phyloP scores from a whole-genome alignment of 2,888 invertebrate genomes.

The Catocala sponsa region DNA sequence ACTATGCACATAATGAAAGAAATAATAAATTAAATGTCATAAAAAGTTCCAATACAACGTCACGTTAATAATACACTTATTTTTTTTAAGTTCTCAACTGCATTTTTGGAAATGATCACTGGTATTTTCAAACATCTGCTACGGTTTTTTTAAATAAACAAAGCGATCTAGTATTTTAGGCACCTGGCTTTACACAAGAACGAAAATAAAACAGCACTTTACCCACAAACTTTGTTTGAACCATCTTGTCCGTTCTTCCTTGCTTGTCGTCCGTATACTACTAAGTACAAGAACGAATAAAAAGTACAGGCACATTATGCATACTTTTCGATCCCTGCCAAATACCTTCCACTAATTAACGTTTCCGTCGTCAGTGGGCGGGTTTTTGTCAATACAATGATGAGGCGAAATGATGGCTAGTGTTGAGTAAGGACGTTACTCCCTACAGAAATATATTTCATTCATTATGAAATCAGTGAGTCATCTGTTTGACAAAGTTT shows the following conservation, averaged over 20 bases:
- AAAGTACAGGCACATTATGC: slow-evolving; percentile 69
- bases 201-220: slow-evolving; percentile 57
- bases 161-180: slow-evolving; percentile 5
- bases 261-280: slow-evolving; percentile 72
- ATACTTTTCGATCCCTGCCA: slow-evolving; percentile 73
- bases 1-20: no score
- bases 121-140: neutral
- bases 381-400: slow-evolving; percentile 57
- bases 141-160: slow-evolving; percentile 3
- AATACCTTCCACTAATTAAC: slow-evolving; percentile 75
- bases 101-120: neutral
- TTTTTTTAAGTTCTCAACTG: neutral
- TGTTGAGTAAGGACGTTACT: slow-evolving; percentile 65
- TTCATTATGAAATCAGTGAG: slow-evolving; percentile 65
- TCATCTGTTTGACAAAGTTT: slow-evolving; percentile 53
- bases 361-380: slow-evolving; percentile 62
- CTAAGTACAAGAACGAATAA: slow-evolving; percentile 67
- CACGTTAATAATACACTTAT: neutral
- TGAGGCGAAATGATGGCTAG: slow-evolving; percentile 46
- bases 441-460: slow-evolving; percentile 62
- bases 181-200: slow-evolving; percentile 23
- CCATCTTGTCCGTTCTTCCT: slow-evolving; percentile 75
- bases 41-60: no score
- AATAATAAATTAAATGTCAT: no score
- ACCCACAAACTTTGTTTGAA: slow-evolving; percentile 78